phyloP scores from a whole-genome alignment of 2,113 vertebrate species.

The Myocastor coypus region DNA sequence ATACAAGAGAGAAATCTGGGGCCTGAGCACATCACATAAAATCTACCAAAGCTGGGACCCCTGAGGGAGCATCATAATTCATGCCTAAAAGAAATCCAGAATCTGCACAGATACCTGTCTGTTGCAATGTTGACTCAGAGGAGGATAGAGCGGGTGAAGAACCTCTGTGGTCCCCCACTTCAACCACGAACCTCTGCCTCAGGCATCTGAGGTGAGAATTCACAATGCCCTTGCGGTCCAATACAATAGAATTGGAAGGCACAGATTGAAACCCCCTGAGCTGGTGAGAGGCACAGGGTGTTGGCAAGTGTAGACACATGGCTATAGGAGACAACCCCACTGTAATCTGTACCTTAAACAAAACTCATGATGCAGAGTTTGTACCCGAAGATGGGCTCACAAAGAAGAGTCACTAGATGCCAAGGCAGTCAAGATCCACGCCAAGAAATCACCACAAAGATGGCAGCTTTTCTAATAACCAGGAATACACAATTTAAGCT shows the following conservation, averaged over 20 bases:
- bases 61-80: background rate
- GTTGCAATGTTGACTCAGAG: background rate
- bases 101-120: background rate
- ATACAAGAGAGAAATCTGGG: background rate
- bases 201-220: background rate
- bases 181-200: background rate
- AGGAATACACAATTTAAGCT: background rate
- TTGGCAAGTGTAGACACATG: background rate
- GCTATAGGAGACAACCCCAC: background rate
- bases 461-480: background rate
- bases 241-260: background rate
- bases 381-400: background rate
- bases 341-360: background rate
- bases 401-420: background rate
- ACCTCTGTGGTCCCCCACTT: background rate
- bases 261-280: background rate
- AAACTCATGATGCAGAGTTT: background rate
- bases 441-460: background rate
- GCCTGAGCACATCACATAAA: background rate
- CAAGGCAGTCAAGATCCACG: constrained; percentile 26
- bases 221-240: background rate
- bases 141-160: background rate
- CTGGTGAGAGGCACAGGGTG: background rate
- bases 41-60: background rate
- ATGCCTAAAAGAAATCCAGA: background rate